Conservation (phyloP, 1,140 invertebrate genomes). For the Drosophila arizonae region DNA sequence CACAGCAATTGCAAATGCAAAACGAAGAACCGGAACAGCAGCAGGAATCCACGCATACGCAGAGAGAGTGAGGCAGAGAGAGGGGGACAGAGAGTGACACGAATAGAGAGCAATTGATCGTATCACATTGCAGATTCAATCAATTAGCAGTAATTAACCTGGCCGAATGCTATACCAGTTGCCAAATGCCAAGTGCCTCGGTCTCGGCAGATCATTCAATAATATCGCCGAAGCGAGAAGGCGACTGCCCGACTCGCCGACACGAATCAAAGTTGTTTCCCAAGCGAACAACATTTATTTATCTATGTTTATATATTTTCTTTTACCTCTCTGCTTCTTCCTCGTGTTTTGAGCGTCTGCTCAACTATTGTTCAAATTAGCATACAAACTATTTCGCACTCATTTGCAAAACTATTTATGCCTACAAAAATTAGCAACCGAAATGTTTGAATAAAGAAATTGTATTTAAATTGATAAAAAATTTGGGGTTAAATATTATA, state of each 20-base stretch:
- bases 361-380: no score
- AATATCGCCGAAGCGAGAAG: conserved; percentile 32
- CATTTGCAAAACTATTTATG: no score
- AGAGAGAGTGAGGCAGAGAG: neutral
- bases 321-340: conserved; percentile 4
- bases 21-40: conserved; percentile 37
- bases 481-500: no score
- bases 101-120: neutral
- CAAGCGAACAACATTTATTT: conserved; percentile 6
- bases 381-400: no score
- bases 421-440: neutral
- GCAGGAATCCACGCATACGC: conserved; percentile 45
- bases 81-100: neutral
- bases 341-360: no score
- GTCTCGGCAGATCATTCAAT: conserved; percentile 60
- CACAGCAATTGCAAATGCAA: conserved; percentile 10
- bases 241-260: no score
- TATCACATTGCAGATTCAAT: conserved; percentile 36
- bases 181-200: conserved; percentile 57
- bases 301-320: neutral
- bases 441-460: neutral
- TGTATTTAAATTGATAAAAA: neutral
- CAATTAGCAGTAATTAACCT: conserved; percentile 48
- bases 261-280: conserved; percentile 56
- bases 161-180: conserved; percentile 39